Base-by-base conservation (phyloP, 2,797 vertebrate species). In the Spinus pinus region DNA sequence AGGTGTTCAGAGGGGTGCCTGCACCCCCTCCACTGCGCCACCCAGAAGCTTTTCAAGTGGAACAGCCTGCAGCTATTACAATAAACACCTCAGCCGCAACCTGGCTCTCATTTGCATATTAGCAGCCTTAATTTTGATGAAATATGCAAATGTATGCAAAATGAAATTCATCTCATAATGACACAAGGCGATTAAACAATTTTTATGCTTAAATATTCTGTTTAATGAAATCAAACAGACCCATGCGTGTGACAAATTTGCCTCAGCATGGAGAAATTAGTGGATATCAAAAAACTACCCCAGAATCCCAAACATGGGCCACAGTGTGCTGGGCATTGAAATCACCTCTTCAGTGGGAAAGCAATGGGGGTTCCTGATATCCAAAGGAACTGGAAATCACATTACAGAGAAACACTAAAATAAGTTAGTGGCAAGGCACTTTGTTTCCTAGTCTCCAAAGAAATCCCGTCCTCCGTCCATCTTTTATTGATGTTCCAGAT, bases 171-270 rank as follows among this genome's bases (percentile, higher is more conserved):
- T 99, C 98, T 99, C 98, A 98, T 99, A 99, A 99, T 99, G 99
- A 99, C 99, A 99, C 98, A 98, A 99, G 98, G 98, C 98, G 98
- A 99, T 99, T 99, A 99, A 99, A 99, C 98, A 99, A 99, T 99
- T 99, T 99, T 99, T 99, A 98, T 99, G 99, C 99, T 99, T 99
- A 99, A 99, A 99, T 99, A 99, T 99, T 99, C 99, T 98, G 98
- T 99, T 99, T 99, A 99, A 99, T 99, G 98, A 99, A 99, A 99
- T 99, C 99, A 99, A 99, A 99, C 98, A 98, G 98, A 98, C 98
- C 98, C 98, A 98, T 97, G 98, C 96, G 85, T 98, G 97, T 98
- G 98, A 99, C 99, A 99, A 98, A 99, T 99, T 98, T 98, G 98
- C 98, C 98, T 97, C 98, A 98, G 98, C 98, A 97, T 96, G 97